Conservation (phyloP, 2,113 vertebrate genomes). For the Okapia johnstoni region DNA sequence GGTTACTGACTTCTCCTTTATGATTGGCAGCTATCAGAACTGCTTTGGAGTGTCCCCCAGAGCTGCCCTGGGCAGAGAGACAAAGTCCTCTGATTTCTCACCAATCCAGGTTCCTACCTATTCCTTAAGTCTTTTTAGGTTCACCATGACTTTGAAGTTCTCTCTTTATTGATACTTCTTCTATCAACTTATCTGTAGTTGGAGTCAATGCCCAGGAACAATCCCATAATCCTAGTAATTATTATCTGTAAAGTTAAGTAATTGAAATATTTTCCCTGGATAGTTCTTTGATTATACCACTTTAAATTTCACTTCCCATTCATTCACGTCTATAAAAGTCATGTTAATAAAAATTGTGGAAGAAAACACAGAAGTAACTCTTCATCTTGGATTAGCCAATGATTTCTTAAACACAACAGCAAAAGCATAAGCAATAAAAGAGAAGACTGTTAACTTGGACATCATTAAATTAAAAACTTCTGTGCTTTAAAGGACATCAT, state of each 20-base stretch:
- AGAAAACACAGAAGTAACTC: constrained; percentile 15
- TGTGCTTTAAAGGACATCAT: background rate
- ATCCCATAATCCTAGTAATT: background rate
- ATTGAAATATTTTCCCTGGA: background rate
- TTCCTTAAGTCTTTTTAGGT: background rate
- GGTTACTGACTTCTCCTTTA: background rate
- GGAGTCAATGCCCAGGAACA: background rate
- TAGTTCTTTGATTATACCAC: background rate
- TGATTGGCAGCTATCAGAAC: background rate
- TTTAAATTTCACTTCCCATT: background rate
- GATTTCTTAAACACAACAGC: background rate
- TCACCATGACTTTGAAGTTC: background rate
- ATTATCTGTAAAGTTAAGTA: background rate
- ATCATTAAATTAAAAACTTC: constrained; percentile 18
- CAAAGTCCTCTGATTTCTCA: background rate
- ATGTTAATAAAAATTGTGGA: background rate
- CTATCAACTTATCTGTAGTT: background rate
- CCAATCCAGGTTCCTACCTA: background rate
- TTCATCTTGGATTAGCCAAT: background rate
- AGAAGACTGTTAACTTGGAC: background rate
- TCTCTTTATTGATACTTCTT: background rate
- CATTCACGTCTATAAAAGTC: constrained; percentile 24
- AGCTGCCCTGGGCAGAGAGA: background rate
- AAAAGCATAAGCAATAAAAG: constrained; percentile 1
- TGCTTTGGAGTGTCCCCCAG: background rate